These are phyloP conservation scores for Propithecus coquereli DNA, from an alignment of 2,113 vertebrate genomes.

Conservation along the genomic window DNA sequence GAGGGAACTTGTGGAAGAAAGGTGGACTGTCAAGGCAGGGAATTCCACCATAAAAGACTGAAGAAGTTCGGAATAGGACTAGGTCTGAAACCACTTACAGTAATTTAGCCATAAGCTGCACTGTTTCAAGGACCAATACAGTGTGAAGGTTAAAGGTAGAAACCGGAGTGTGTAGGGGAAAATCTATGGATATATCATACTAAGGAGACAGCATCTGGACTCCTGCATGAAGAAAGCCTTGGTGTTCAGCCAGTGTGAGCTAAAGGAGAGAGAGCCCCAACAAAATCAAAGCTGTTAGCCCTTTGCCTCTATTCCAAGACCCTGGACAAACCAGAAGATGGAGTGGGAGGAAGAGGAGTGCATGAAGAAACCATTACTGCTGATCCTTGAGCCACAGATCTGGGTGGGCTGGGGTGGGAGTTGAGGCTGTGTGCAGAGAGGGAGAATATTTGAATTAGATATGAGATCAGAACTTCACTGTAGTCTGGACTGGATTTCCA, in stretches of 20 bases:
- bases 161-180: neutral
- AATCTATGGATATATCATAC: neutral
- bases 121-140: neutral
- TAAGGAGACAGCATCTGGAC: neutral
- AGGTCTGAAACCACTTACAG: neutral
- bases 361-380: neutral
- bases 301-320: neutral
- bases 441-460: neutral
- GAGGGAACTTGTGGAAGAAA: neutral
- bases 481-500: neutral
- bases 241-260: neutral
- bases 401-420: neutral
- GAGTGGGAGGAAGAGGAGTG: neutral
- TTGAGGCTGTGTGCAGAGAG: neutral
- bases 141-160: neutral
- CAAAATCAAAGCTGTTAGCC: neutral
- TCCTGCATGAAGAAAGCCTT: neutral
- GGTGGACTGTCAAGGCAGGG: neutral
- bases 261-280: neutral
- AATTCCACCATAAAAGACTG: neutral
- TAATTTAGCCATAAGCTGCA: neutral
- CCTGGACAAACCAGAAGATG: neutral
- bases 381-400: neutral
- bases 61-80: neutral
- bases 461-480: neutral